Evolutionary conservation across 2,797 vertebrate species (phyloP).

Genomic region (Gobio occitaniae): DNA sequence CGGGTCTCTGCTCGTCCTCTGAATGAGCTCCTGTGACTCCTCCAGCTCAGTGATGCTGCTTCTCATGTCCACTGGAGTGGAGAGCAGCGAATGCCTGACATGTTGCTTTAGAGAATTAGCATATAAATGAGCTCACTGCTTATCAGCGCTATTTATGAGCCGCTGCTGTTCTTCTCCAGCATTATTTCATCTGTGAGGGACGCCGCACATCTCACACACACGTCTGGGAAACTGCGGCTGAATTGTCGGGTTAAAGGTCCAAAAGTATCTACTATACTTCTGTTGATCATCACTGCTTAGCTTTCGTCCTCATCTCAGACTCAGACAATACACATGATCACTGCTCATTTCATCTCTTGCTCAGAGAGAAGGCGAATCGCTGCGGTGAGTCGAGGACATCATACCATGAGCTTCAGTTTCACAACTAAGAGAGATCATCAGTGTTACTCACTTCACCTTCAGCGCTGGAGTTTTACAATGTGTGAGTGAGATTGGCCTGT

Average conservation of each 20-base stretch:
- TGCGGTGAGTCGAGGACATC: too few relatives aligned
- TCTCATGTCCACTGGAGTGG: conserved; percentile 22
- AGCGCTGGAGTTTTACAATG: too few relatives aligned
- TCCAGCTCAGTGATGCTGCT: background rate
- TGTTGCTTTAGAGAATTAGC: conserved; percentile 51
- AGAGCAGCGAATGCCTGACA: conserved; percentile 31
- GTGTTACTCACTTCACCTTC: too few relatives aligned
- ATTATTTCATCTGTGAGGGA: conserved; percentile 10
- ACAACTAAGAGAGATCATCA: too few relatives aligned
- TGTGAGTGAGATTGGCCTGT: too few relatives aligned
- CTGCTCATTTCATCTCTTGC: background rate
- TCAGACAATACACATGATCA: background rate
- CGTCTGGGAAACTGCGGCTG: background rate
- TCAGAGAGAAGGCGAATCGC: too few relatives aligned
- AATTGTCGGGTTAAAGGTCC: background rate
- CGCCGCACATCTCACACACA: background rate
- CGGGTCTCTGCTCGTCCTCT: background rate
- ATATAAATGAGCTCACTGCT: conserved; percentile 56
- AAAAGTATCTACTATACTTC: background rate
- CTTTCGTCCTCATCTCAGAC: background rate
- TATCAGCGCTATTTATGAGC: conserved; percentile 51
- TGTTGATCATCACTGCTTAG: background rate
- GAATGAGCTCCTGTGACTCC: conserved; percentile 19
- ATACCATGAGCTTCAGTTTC: too few relatives aligned
- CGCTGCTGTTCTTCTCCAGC: conserved; percentile 11